Conservation (phyloP, 92 coral and sea anemone species). For the Umimayanthus chanpuru region DNA sequence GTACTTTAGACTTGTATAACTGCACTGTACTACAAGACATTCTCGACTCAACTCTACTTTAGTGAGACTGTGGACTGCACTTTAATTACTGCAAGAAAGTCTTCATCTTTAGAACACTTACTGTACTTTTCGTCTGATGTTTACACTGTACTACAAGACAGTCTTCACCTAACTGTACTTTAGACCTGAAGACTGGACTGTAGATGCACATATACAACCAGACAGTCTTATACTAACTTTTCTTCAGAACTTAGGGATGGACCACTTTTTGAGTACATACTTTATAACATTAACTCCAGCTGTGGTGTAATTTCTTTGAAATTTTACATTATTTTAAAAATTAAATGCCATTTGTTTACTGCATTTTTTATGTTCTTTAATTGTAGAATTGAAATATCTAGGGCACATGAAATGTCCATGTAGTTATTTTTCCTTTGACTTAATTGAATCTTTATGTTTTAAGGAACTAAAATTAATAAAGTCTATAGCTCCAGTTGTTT, state of each 20-base stretch:
- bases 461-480: too few species aligned
- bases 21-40: background rate
- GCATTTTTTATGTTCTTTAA: too few species aligned
- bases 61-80: too few species aligned
- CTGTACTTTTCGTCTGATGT: background rate
- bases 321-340: too few species aligned
- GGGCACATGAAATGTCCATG: too few species aligned
- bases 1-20: background rate
- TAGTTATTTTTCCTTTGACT: too few species aligned
- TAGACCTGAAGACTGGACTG: background rate
- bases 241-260: background rate
- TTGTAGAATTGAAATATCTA: too few species aligned
- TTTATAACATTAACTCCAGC: background rate
- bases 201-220: background rate
- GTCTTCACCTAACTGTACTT: background rate
- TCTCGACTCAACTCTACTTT: background rate
- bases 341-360: too few species aligned
- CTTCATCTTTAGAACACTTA: background rate
- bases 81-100: too few species aligned
- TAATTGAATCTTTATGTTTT: too few species aligned
- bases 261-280: background rate
- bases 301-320: too few species aligned
- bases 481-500: too few species aligned
- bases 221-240: background rate
- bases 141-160: background rate